phyloP scores from a whole-genome alignment of 2,888 invertebrate species.

The Kryphioiulus occultus region DNA sequence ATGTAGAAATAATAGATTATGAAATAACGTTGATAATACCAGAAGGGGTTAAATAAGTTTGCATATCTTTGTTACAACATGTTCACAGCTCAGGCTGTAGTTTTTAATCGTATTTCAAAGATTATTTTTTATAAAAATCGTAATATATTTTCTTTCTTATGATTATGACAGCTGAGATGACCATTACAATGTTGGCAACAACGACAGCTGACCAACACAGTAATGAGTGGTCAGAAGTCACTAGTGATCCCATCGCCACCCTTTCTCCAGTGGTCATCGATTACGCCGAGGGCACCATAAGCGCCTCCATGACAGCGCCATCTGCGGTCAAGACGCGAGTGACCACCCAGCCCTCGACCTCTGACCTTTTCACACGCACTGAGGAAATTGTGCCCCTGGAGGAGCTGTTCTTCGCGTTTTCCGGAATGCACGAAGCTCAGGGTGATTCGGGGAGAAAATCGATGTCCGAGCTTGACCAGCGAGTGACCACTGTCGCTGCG shows the following conservation, averaged over 20 bases:
- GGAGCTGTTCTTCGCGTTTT: neutral
- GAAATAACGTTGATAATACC: too few relatives aligned
- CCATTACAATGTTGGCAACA: neutral
- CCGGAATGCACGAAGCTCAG: neutral
- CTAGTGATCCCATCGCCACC: neutral
- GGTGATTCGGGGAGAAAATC: neutral
- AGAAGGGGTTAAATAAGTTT: too few relatives aligned
- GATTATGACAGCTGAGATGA: neutral
- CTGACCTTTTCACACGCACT: neutral
- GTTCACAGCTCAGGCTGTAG: too few relatives aligned
- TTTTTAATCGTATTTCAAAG: too few relatives aligned
- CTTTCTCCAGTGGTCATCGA: neutral
- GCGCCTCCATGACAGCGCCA: conserved; percentile 4
- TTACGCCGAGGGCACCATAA: neutral
- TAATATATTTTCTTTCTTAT: neutral
- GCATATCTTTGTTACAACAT: too few relatives aligned
- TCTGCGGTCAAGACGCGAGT: neutral
- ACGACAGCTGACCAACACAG: neutral
- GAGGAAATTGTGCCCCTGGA: neutral
- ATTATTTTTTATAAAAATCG: too few relatives aligned
- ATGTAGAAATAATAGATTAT: too few relatives aligned
- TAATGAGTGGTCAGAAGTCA: neutral
- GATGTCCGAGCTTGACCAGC: neutral
- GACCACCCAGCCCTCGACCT: neutral
- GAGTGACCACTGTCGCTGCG: neutral